Evolutionary conservation across 2,113 vertebrate genomes (phyloP).

Genomic region (Herpetotheres cachinnans): DNA sequence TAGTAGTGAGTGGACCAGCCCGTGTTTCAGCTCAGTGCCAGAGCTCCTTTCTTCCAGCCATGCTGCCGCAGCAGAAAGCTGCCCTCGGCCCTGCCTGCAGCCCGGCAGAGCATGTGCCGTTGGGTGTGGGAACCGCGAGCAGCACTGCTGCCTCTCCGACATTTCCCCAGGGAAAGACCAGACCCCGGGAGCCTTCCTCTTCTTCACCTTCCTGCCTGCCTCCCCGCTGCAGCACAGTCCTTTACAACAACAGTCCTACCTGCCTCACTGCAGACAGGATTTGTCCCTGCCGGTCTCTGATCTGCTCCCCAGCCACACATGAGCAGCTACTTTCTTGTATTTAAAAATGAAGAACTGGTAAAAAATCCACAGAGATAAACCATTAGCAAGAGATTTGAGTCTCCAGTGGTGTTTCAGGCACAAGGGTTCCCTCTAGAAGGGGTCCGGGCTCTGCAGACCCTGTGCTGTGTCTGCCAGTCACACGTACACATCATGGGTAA

Average conservation of each 20-base stretch:
- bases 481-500: fast-evolving
- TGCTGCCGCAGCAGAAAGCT: fast-evolving
- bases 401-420: neutral
- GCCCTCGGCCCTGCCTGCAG: neutral
- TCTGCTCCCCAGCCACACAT: neutral
- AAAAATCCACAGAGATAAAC: neutral
- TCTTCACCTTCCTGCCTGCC: neutral
- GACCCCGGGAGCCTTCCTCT: fast-evolving
- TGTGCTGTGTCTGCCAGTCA: neutral
- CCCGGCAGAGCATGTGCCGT: fast-evolving
- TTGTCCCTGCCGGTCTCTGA: neutral
- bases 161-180: neutral
- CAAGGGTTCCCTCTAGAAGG: neutral
- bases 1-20: fast-evolving
- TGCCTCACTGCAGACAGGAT: neutral
- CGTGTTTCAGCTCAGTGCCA: neutral
- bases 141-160: neutral
- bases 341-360: neutral
- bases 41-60: neutral
- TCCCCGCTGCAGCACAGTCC: fast-evolving
- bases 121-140: neutral
- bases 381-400: neutral
- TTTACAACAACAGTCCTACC: fast-evolving
- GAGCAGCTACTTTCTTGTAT: neutral
- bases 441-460: neutral